Evolutionary conservation across 2,113 vertebrate genomes (phyloP).

Genomic region (Carassius carassius): DNA sequence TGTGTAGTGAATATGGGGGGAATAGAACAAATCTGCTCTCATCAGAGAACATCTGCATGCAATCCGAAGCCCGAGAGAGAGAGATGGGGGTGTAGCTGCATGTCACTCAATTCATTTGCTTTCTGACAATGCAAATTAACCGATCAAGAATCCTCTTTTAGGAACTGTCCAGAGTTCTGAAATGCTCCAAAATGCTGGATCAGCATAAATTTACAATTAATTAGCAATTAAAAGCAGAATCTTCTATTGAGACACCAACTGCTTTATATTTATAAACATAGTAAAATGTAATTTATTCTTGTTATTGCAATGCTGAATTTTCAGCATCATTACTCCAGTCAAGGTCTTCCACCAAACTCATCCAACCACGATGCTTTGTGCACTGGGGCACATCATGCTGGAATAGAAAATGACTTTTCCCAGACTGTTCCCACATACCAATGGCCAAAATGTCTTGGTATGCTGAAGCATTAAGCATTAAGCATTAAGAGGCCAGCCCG

Average conservation of each 20-base stretch:
- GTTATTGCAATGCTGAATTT: too few species aligned
- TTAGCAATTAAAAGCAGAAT: not conserved
- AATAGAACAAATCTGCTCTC: conserved; percentile 27
- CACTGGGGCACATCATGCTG: too few species aligned
- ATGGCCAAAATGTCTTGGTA: too few species aligned
- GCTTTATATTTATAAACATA: not conserved
- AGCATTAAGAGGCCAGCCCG: too few species aligned
- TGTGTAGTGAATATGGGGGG: conserved; percentile 35
- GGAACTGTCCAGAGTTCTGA: conserved; percentile 43
- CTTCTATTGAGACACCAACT: not conserved
- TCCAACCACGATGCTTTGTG: too few species aligned
- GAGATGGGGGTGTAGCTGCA: not conserved
- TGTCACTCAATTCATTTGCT: not conserved
- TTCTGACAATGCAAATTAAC: not conserved
- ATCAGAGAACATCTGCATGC: conserved; percentile 41
- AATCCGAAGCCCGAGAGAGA: conserved; percentile 18
- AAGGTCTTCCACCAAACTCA: too few species aligned
- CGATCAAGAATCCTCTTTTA: not conserved
- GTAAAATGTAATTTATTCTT: too few species aligned
- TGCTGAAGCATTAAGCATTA: too few species aligned
- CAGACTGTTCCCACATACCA: too few species aligned
- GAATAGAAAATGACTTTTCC: too few species aligned
- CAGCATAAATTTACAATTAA: not conserved
- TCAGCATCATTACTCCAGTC: too few species aligned
- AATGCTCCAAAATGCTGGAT: not conserved